These are phyloP conservation scores for Parnassius smintheus DNA, from an alignment of 2,888 invertebrate genomes.

Conservation along the genomic window DNA sequence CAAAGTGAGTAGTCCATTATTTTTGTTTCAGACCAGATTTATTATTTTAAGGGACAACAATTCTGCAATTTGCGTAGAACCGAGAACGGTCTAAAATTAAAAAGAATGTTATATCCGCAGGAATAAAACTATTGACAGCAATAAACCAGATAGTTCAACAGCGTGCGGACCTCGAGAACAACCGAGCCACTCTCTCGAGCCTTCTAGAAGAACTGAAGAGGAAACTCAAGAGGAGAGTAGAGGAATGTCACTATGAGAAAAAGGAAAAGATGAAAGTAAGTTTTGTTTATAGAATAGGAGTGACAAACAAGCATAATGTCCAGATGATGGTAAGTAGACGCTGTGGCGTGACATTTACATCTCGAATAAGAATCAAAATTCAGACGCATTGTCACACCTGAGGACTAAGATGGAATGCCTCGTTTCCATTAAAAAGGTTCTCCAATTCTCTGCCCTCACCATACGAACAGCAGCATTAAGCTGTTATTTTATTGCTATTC, in stretches of 20 bases:
- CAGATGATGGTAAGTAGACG: too few species aligned
- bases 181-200: slow-evolving; percentile 58
- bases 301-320: too few species aligned
- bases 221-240: slow-evolving; percentile 64
- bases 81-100: background rate
- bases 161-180: slow-evolving; percentile 66
- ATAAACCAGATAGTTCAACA: slow-evolving; percentile 74
- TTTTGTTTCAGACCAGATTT: background rate
- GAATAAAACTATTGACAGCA: slow-evolving; percentile 69
- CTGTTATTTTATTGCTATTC: too few species aligned
- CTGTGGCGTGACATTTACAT: too few species aligned
- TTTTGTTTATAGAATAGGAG: too few species aligned
- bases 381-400: too few species aligned
- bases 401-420: too few species aligned
- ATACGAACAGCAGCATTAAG: too few species aligned
- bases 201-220: slow-evolving; percentile 67
- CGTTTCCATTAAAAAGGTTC: too few species aligned
- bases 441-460: too few species aligned
- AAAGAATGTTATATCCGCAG: slow-evolving; percentile 38
- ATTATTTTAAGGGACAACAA: background rate
- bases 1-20: slow-evolving; percentile 50
- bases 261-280: slow-evolving; percentile 65
- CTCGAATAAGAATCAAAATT: too few species aligned
- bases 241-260: slow-evolving; percentile 69
- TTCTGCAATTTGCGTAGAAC: too few species aligned